Conservation (phyloP, 2,113 vertebrate species). For the Chascanopsetta lugubris region DNA sequence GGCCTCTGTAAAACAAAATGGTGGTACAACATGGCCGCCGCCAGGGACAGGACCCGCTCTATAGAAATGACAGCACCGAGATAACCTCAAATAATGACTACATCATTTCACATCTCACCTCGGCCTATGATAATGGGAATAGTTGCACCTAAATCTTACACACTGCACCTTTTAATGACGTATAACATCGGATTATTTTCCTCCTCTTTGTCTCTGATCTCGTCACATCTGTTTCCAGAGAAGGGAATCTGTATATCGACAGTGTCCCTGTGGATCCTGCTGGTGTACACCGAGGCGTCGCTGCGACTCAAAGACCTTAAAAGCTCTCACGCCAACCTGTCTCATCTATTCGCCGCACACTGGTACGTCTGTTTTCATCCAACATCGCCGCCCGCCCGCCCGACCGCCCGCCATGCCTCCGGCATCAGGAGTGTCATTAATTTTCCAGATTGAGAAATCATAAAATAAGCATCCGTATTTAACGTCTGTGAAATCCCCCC, state of each 20-base stretch:
- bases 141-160: no score
- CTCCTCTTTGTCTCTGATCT: neutral
- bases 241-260: slow-evolving; percentile 85
- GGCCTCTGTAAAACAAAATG: no score
- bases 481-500: neutral
- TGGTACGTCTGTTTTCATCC: slow-evolving; percentile 72
- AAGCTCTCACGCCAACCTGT: slow-evolving; percentile 82
- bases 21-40: no score
- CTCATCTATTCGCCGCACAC: slow-evolving; percentile 85
- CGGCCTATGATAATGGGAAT: no score
- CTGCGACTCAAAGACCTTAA: slow-evolving; percentile 84
- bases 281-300: slow-evolving; percentile 84
- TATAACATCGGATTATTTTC: no score
- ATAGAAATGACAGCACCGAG: no score
- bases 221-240: slow-evolving; percentile 65
- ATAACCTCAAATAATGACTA: no score
- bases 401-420: no score
- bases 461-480: neutral
- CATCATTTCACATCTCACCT: no score
- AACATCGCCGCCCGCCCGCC: no score
- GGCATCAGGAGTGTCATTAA: neutral
- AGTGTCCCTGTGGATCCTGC: slow-evolving; percentile 83
- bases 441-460: neutral
- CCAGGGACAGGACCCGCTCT: no score
- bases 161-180: no score